Evolutionary conservation across 2,888 invertebrate species (phyloP), one percentile per base, ranked within the genome.

Genomic region (Rhingia rostrata): DNA sequence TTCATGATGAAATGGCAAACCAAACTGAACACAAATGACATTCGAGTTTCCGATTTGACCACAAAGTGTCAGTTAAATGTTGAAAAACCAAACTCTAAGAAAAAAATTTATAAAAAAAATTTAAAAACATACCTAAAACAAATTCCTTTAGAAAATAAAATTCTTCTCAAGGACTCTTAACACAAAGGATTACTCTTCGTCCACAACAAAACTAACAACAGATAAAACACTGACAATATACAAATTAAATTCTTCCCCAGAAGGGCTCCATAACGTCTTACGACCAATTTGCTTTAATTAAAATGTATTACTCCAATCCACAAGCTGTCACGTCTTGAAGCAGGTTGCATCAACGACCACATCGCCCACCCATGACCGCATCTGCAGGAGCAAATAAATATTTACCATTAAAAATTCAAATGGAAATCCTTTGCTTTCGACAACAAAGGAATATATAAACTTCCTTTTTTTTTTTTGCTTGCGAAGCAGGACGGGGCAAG

Each of bases 331-430:
- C 67, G 53, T 63, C 47, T 53, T 22, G 6, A 56, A 14, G 54
- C 67, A 41, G 30, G 49, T 10, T 22, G 4, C 10, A 45, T 4
- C 64, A 33, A 35, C 53, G n/a, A 12, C 51, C 54, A 37, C 12
- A 61, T 4, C 7, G 51, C 7, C 12, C 32, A 22, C 2, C 39
- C 14, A 7, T 33, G 6, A 12, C 60, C 51, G 22, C 22, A 32
- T 60, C 37, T 33, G 63, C 49, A 66, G 67, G 43, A 63, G 67
- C 83, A 73, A 79, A 83, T 79, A 83, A 83, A 83, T 83, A 83
- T 79, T 83, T 79, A 78, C 73, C 78, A 83, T 83, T 83, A 83
- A 79, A 83, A 79, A 79, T 83, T 78, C 67, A 83, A 61, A 83
- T 83, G 78, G 79, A 73, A 73, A 83, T 83, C 83, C 83, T 83